A percentile compares a stretch with the other conserved stretches of the same genome.
Conservation (phyloP, 2,797 vertebrate genomes). For the Chelon auratus region DNA sequence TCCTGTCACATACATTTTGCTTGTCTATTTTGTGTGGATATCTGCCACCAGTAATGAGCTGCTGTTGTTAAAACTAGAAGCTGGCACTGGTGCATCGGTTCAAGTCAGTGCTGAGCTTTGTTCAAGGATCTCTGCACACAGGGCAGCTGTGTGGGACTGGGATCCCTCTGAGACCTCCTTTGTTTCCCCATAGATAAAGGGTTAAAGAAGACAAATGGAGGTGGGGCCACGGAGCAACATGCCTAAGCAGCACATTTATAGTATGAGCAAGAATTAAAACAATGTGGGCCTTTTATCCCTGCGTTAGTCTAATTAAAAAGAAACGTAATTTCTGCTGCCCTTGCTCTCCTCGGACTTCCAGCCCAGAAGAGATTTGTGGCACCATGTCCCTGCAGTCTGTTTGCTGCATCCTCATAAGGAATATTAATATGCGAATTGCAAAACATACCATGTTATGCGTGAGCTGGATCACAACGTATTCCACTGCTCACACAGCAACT, state of each 20-base stretch:
- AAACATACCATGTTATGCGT: conserved; percentile 40
- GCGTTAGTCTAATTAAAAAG: conserved; percentile 81
- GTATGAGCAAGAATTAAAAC: conserved; percentile 81
- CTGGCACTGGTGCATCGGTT: conserved; percentile 17
- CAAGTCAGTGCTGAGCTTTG: conserved; percentile 47
- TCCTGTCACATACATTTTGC: conserved; percentile 10
- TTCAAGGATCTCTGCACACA: conserved; percentile 52
- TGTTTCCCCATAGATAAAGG: conserved; percentile 77
- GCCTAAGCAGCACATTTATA: conserved; percentile 82
- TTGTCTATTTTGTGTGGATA: conserved; percentile 20
- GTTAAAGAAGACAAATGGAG: conserved; percentile 84
- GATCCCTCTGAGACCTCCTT: conserved; percentile 69
- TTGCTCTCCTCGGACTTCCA: conserved; percentile 70
- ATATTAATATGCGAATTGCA: conserved; percentile 50
- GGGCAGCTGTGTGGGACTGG: conserved; percentile 64
- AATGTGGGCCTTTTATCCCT: conserved; percentile 80
- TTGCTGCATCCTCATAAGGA: conserved; percentile 50
- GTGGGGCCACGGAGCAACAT: conserved; percentile 70
- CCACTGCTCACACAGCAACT: conserved; percentile 15
- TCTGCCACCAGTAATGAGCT: conserved; percentile 34
- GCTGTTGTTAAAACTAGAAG: conserved; percentile 30
- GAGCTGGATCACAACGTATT: conserved; percentile 22
- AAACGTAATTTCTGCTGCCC: conserved; percentile 75
- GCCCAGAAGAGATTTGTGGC: conserved; percentile 65
- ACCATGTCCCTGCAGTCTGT: conserved; percentile 52